Evolutionary conservation across 2,797 vertebrate species (phyloP).

Genomic region (Pangasius djambal): DNA sequence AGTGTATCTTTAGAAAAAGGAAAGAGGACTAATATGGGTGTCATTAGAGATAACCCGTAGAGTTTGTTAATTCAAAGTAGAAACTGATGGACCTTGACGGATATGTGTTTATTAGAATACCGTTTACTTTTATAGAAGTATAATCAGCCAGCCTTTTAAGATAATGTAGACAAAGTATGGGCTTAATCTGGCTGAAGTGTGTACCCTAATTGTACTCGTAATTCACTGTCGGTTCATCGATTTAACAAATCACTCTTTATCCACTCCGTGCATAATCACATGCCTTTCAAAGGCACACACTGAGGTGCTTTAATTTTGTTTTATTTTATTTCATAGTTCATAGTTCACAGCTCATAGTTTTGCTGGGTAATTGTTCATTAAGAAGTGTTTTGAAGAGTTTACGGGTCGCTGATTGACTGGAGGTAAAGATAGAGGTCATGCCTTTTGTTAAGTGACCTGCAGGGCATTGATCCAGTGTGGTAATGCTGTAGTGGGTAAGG

Average conservation of each 20-base stretch:
- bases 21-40: neutral
- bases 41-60: conserved; percentile 4
- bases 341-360: neutral
- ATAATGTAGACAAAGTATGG: conserved; percentile 22
- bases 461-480: neutral
- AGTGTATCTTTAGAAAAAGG: neutral
- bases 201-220: conserved; percentile 35
- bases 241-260: conserved; percentile 31
- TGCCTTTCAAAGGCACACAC: neutral
- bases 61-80: neutral
- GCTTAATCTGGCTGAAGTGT: conserved; percentile 31
- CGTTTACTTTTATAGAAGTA: neutral
- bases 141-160: conserved; percentile 26
- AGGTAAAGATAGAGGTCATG: neutral
- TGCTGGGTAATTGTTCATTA: conserved; percentile 16
- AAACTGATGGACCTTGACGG: neutral
- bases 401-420: neutral
- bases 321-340: no score
- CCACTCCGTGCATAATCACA: conserved; percentile 20
- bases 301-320: neutral
- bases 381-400: neutral
- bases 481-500: neutral
- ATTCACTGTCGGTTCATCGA: conserved; percentile 33
- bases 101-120: conserved; percentile 6
- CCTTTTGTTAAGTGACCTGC: neutral